Base-by-base conservation (phyloP, 1,140 invertebrate genomes). In the Tetranychus cinnabarinus region DNA sequence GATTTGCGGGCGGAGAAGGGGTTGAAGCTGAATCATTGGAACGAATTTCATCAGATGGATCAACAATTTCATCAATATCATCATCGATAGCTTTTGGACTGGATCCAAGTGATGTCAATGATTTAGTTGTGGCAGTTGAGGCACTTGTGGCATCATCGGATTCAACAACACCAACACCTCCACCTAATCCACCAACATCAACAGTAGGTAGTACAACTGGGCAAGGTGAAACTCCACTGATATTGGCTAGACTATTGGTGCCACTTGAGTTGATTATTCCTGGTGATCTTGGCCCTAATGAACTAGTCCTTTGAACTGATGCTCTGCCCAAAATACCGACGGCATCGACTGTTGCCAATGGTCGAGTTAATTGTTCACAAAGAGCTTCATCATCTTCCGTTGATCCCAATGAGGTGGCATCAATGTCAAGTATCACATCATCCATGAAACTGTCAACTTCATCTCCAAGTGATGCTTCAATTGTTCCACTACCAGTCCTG, bases 391-490 rank as follows among this genome's bases (percentile, higher is more conserved):
- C 58, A 6, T 45, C 37, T 15, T 13, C 36, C 15, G 4, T 46
- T 37, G 23, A 42, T 31, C 7, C 62, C n/a, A 31, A n/a, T 3
- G 35, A 55, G 13, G 33, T 8, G 3, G 31, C n/a, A 15, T 62
- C 60, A 54, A 52, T 48, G 15, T 62, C 60, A 4, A 50, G n/a
- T 3, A 59, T 57, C 5, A 57, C 56, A 34, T 57, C 56, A n/a
- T 57, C 56, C 31, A 57, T 47, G 12, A 60, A 62, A 34, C 31
- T 47, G 6, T 52, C 48, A 23, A 23, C 48, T 33, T 52, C 31
- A 42, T 61, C 62, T 8, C n/a, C 87, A 2, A 91, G 82, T 6
- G n/a, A 23, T 8, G 33, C 48, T 72, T 86, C 89, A 67, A 91
- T 87, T 71, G 86, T 89, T 70, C 90, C 87, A 42, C 39, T 42